These are phyloP conservation scores for Patiria pectinifera DNA, from an alignment of 53 echinoderm and acorn worm species.

Conservation along the genomic window DNA sequence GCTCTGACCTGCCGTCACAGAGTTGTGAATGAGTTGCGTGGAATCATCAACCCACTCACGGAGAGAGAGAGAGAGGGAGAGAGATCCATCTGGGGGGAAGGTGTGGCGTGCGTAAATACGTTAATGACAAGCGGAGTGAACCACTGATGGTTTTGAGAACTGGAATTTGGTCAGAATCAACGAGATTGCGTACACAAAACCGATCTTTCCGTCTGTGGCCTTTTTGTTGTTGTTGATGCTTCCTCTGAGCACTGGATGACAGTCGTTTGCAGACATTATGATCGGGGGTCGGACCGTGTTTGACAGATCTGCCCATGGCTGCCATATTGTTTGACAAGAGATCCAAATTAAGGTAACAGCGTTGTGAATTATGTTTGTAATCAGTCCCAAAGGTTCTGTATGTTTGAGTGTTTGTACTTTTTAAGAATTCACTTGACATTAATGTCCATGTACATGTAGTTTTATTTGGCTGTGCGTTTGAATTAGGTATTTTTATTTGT, in stretches of 20 bases:
- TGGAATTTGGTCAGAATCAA: background rate
- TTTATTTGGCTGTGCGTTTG: no score
- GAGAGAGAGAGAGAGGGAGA: background rate
- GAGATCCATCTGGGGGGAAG: constrained; percentile 1
- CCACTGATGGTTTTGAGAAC: background rate
- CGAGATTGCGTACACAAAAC: background rate
- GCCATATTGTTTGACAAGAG: constrained; percentile 60
- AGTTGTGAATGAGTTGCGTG: constrained; percentile 60
- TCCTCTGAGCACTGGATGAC: constrained; percentile 10
- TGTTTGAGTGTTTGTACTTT: background rate
- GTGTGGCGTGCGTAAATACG: background rate
- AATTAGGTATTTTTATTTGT: no score
- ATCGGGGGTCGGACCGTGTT: constrained; percentile 11
- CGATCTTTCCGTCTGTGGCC: background rate
- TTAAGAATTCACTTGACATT: background rate
- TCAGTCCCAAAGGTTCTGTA: background rate
- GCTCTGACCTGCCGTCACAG: background rate
- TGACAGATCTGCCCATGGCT: constrained; percentile 41
- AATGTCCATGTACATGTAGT: constrained; percentile 14
- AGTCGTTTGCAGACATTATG: constrained; percentile 24
- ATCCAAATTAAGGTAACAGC: constrained; percentile 41
- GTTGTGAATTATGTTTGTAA: background rate
- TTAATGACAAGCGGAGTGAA: background rate
- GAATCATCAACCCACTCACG: background rate
- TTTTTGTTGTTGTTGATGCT: background rate